Evolutionary conservation across 2,113 vertebrate species (phyloP).

Genomic region (Chaenogobius annularis): DNA sequence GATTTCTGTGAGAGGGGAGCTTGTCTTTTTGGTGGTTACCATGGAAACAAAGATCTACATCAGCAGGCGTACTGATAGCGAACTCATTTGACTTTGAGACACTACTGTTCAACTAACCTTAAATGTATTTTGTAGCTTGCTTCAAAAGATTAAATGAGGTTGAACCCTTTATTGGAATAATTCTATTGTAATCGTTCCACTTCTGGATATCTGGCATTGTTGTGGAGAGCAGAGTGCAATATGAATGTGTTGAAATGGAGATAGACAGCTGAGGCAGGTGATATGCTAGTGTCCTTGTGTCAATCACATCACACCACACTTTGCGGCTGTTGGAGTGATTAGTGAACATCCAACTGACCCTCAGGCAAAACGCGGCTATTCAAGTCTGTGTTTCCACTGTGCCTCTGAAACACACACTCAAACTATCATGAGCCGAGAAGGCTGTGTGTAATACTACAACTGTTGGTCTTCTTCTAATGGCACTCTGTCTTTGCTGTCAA

Average conservation of each 20-base stretch:
- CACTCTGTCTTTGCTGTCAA: not conserved
- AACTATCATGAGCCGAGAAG: constrained; percentile 22
- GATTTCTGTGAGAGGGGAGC: not conserved
- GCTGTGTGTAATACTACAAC: constrained; percentile 16
- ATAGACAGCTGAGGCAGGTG: constrained; percentile 34
- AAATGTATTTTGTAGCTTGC: not conserved
- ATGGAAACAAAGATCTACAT: constrained; percentile 12
- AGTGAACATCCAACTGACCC: constrained; percentile 30
- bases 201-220: not conserved
- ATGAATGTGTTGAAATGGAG: constrained; percentile 22
- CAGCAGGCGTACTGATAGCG: constrained; percentile 4
- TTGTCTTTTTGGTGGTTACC: constrained; percentile 5
- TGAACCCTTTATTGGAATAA: not conserved
- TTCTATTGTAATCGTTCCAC: not conserved
- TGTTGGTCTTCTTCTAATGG: constrained; percentile 2
- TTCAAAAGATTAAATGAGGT: not conserved
- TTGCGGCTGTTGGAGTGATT: constrained; percentile 42
- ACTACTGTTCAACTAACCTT: not conserved
- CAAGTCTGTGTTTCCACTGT: constrained; percentile 26
- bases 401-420: constrained; percentile 9
- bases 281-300: constrained; percentile 39
- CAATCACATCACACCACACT: constrained; percentile 35
- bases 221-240: too few species aligned
- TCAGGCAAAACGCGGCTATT: constrained; percentile 23
- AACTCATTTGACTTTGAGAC: constrained; percentile 2